Evolutionary conservation across 1,140 invertebrate species (phyloP).

Genomic region (Thalassaphorura encarpata): DNA sequence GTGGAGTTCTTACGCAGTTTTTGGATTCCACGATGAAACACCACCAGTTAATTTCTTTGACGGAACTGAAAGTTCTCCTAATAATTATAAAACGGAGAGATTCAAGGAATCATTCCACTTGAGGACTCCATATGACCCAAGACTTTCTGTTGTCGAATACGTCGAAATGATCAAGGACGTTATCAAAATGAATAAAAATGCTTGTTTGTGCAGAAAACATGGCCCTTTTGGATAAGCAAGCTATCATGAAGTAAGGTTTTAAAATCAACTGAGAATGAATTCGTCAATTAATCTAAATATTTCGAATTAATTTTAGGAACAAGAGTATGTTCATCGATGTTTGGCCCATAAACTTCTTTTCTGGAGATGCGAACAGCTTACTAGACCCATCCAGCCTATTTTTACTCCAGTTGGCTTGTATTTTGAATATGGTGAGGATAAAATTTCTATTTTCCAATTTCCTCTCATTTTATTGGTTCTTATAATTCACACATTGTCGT

Average conservation of each 20-base stretch:
- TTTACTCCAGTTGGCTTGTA: slow-evolving; percentile 92
- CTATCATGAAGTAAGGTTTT: slow-evolving; percentile 51
- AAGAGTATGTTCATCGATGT: slow-evolving; percentile 76
- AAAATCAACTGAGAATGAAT: background rate
- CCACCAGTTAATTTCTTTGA: slow-evolving; percentile 62
- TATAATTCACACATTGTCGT: no score
- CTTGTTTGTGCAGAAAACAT: slow-evolving; percentile 90
- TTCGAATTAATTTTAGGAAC: slow-evolving; percentile 20
- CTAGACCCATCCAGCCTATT: slow-evolving; percentile 85
- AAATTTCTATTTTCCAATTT: background rate
- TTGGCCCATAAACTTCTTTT: slow-evolving; percentile 86
- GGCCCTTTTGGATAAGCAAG: slow-evolving; percentile 62
- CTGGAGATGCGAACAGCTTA: slow-evolving; percentile 55
- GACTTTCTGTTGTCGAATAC: slow-evolving; percentile 55
- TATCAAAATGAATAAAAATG: slow-evolving; percentile 85
- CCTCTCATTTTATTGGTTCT: no score
- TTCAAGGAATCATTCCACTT: slow-evolving; percentile 32
- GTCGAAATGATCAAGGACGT: slow-evolving; percentile 79
- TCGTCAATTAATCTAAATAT: slow-evolving; percentile 2
- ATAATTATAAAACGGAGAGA: slow-evolving; percentile 19
- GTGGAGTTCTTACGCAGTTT: slow-evolving; percentile 36
- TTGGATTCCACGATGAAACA: slow-evolving; percentile 78
- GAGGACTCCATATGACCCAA: slow-evolving; percentile 33
- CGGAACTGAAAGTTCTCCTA: slow-evolving; percentile 24
- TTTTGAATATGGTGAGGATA: slow-evolving; percentile 74